phyloP scores from a whole-genome alignment of 92 coral and sea anemone species.

The Meandrina meandrites region DNA sequence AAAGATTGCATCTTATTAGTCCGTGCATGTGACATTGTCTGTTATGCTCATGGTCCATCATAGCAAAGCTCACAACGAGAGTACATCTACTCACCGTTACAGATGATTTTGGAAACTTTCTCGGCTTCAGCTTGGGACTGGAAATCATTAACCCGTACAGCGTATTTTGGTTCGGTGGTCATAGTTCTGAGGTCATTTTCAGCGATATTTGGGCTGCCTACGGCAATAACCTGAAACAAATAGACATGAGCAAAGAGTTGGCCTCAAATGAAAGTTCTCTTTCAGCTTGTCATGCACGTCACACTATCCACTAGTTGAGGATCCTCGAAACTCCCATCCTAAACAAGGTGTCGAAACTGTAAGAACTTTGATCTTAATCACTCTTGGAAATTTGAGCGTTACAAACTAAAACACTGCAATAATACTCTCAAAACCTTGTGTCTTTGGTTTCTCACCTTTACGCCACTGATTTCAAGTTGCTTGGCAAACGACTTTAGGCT shows the following conservation, averaged over 20 bases:
- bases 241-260: background rate
- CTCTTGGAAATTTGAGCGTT: background rate
- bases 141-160: slow-evolving; percentile 75
- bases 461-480: slow-evolving; percentile 83
- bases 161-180: slow-evolving; percentile 83
- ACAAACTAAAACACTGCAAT: background rate
- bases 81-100: slow-evolving; percentile 65
- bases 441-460: slow-evolving; percentile 30
- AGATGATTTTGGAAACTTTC: slow-evolving; percentile 82
- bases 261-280: background rate
- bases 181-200: slow-evolving; percentile 72
- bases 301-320: background rate
- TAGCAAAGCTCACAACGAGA: background rate
- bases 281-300: background rate
- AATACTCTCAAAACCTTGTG: background rate
- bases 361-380: background rate
- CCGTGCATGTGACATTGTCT: background rate
- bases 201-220: slow-evolving; percentile 65
- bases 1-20: background rate
- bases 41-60: background rate
- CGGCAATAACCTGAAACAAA: slow-evolving; percentile 62
- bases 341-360: background rate
- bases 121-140: slow-evolving; percentile 70
- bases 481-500: slow-evolving; percentile 84
- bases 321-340: background rate